Evolutionary conservation across 2,113 vertebrate species (phyloP).

Genomic region (Buteo buteo): DNA sequence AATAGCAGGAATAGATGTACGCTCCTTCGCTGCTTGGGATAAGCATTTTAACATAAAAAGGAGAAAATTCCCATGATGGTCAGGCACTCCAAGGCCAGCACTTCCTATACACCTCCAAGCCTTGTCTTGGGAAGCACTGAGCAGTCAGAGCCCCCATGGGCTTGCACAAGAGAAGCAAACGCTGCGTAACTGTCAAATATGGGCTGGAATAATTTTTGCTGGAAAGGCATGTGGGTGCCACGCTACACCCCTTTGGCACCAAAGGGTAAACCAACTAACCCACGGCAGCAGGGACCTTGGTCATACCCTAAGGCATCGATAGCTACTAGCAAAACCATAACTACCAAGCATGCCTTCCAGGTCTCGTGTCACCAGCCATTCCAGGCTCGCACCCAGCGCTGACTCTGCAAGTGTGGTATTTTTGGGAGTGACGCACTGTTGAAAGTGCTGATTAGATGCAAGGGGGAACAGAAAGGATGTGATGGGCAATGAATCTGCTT

Average conservation of each 20-base stretch:
- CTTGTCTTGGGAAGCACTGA: background rate
- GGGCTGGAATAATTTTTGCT: background rate
- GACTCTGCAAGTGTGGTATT: background rate
- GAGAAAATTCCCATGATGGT: background rate
- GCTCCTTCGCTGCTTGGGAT: background rate
- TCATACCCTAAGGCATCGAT: background rate
- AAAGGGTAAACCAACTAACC: background rate
- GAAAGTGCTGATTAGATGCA: background rate
- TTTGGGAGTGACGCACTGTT: background rate
- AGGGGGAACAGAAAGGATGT: background rate
- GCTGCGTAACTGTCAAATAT: fast-evolving
- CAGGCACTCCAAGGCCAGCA: background rate
- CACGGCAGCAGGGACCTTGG: background rate
- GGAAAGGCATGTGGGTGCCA: background rate
- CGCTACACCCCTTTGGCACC: fast-evolving
- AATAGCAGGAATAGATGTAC: background rate
- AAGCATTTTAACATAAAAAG: background rate
- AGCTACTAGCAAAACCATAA: background rate
- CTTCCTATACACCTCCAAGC: background rate
- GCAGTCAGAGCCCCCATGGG: background rate
- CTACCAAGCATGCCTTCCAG: background rate
- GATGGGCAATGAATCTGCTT: background rate
- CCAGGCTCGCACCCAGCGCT: background rate
- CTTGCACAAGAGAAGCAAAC: background rate
- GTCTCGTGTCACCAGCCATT: background rate